Evolutionary conservation across 2,113 vertebrate species (phyloP).

Genomic region (Nothobranchius kuhntae): DNA sequence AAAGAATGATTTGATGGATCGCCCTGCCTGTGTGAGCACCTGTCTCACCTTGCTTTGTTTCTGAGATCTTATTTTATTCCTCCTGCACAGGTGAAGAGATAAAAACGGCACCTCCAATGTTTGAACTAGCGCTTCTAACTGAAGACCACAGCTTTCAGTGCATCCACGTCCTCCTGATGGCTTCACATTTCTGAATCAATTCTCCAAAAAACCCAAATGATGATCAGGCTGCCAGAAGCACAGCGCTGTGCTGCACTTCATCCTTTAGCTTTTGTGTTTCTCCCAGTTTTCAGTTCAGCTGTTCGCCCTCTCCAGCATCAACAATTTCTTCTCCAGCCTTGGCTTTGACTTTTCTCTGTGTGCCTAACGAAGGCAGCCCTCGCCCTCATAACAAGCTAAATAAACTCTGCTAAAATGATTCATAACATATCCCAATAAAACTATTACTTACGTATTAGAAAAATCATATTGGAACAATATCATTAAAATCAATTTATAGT

Average conservation of each 20-base stretch:
- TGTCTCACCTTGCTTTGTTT: constrained; percentile 28
- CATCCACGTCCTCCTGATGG: not conserved
- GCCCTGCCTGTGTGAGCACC: not conserved
- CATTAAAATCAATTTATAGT: not conserved
- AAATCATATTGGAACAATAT: not conserved
- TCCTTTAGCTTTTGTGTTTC: not conserved
- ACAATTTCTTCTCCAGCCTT: constrained; percentile 19
- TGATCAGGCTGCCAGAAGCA: not conserved
- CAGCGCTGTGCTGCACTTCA: not conserved
- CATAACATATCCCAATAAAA: not conserved
- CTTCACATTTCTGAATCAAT: constrained; percentile 2
- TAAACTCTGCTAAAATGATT: constrained; percentile 9
- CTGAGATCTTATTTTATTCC: constrained; percentile 2
- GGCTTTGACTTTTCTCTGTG: constrained; percentile 47
- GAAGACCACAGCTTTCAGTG: constrained; percentile 45
- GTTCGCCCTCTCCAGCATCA: not conserved
- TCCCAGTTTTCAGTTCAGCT: not conserved
- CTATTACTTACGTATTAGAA: too few relatives aligned
- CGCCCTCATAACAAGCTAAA: constrained; percentile 12
- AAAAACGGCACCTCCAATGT: constrained; percentile 40
- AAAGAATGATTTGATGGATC: not conserved
- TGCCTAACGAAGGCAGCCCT: constrained; percentile 36
- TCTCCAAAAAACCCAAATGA: constrained; percentile 10
- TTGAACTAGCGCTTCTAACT: constrained; percentile 40
- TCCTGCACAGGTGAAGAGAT: constrained; percentile 8